phyloP scores from a whole-genome alignment of 2,113 vertebrate species.

The Irena cyanogastra region DNA sequence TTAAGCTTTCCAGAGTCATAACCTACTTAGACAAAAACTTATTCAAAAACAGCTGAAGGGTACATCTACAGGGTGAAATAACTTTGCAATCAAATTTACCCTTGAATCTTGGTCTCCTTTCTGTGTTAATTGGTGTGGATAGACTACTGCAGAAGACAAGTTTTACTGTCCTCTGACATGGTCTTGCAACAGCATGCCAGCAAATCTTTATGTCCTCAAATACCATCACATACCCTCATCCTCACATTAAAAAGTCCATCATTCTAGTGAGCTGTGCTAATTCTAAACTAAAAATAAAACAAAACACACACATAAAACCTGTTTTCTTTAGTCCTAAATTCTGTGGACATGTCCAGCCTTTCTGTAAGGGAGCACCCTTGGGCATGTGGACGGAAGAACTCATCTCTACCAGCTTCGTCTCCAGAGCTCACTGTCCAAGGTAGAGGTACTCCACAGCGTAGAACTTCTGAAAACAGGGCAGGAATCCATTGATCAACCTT shows the following conservation, averaged over 20 bases:
- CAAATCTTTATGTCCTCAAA: neutral
- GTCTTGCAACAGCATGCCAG: neutral
- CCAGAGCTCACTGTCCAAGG: neutral
- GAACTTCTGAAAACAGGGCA: neutral
- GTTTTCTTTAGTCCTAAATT: neutral
- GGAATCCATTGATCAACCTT: neutral
- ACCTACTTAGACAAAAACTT: neutral
- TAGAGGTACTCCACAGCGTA: neutral
- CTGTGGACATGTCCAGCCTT: neutral
- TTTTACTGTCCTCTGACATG: neutral
- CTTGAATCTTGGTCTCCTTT: neutral
- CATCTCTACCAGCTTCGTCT: rapidly evolving
- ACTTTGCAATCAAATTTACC: neutral
- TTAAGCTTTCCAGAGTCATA: neutral
- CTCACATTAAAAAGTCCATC: neutral
- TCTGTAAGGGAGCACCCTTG: rapidly evolving
- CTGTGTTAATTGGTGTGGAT: neutral
- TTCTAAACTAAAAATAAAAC: neutral
- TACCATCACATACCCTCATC: neutral
- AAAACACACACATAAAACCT: neutral
- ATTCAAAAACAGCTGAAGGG: neutral
- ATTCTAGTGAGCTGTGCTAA: neutral
- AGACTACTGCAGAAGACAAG: neutral
- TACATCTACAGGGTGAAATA: neutral
- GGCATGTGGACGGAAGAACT: rapidly evolving